Base-by-base conservation (phyloP, 1,140 invertebrate genomes). In the Branchinecta lindahli region DNA sequence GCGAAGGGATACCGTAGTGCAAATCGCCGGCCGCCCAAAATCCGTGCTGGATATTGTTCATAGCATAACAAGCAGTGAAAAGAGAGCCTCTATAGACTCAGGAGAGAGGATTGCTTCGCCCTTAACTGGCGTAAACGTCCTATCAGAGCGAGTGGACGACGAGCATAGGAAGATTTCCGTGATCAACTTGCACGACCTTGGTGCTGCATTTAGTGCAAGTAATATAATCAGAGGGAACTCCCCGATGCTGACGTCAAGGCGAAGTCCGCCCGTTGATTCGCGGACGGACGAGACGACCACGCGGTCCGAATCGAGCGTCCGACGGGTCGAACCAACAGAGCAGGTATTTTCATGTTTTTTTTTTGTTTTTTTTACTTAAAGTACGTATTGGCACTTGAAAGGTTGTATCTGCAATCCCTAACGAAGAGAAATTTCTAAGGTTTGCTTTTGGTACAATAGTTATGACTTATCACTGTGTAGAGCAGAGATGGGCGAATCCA, bases 131-230 rank as follows among this genome's bases (percentile, higher is more conserved):
- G 67, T 69, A 21, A 61, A 70, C 20, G 68, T 72, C 8, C 20
- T 72, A 10, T 71, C 69, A 6, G 68, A 74, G 69, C 68, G 68
- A n/a, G 71, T 73, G 21, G 70, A 69, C 33, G 74, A 73, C 12
- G 73, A 75, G 44, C 70, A 72, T 65, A 73, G 75, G 46, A 77
- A 76, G 68, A 73, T 75, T 21, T 75, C 75, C 12, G 74, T 76
- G 18, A 77, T 77, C 33, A 74, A 73, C 66, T 44, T 77, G 44
- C 73, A 73, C 47, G 76, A 77, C 70, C 70, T 77, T 33, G 73
- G 73, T 65, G 73, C 76, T 12, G 75, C 73, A n/a, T 74, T 74
- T 67, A 73, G 71, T n/a, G 73, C 71, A 10, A 71, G 73, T 8
- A 73, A 72, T 66, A 15, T 68, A 21, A 65, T 61, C 6, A 61